Conservation (phyloP, 1,140 invertebrate species). For the Drosophila navojoa region DNA sequence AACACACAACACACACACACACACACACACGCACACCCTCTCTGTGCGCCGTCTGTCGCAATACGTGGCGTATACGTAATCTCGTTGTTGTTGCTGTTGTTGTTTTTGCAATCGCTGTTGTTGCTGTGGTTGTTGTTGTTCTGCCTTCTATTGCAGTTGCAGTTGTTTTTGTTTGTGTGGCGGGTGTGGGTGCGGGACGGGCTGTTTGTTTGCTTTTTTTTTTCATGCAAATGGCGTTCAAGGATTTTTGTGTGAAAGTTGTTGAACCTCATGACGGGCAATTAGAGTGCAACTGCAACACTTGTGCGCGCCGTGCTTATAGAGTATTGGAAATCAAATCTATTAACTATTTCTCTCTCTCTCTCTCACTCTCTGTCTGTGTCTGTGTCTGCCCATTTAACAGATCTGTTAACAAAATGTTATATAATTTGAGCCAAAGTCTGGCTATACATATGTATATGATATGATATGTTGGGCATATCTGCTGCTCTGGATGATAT, state of each 20-base stretch:
- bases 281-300: constrained; percentile 67
- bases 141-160: constrained; percentile 37
- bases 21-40: constrained; percentile 3
- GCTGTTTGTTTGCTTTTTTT: too few species aligned
- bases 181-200: not conserved
- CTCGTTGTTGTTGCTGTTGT: constrained; percentile 50
- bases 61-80: constrained; percentile 77
- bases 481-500: too few species aligned
- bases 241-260: constrained; percentile 83
- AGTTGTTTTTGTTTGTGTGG: constrained; percentile 37
- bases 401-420: too few species aligned
- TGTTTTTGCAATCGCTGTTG: constrained; percentile 38
- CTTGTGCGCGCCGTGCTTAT: constrained; percentile 37
- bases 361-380: not conserved
- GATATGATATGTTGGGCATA: too few species aligned
- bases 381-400: not conserved
- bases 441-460: too few species aligned
- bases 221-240: constrained; percentile 82
- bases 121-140: constrained; percentile 26
- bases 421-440: too few species aligned
- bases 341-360: not conserved
- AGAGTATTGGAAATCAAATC: constrained; percentile 5
- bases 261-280: constrained; percentile 81
- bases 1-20: constrained; percentile 11
- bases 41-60: constrained; percentile 50